These are phyloP conservation scores for Gambelia wislizenii DNA, from an alignment of 2,797 vertebrate species.

Conservation along the genomic window DNA sequence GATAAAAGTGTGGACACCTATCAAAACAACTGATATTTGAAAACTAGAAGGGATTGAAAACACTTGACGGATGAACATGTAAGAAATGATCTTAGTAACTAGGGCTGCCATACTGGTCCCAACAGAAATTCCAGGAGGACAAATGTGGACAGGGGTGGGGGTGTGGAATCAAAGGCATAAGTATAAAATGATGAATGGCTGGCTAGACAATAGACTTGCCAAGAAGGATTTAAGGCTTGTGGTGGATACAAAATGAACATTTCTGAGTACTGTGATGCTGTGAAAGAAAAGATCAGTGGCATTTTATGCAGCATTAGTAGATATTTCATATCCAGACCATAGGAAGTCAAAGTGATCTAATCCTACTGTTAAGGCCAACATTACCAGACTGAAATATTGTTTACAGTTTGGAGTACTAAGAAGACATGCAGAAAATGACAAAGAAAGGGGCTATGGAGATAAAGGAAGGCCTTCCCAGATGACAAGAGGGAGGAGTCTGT, in stretches of 20 bases:
- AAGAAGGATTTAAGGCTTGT: slow-evolving; percentile 1
- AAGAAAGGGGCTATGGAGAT: background rate
- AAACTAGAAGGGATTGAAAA: background rate
- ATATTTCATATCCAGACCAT: background rate
- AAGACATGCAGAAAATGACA: background rate
- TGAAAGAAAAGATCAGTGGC: background rate
- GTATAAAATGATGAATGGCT: slow-evolving; percentile 1
- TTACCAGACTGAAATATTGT: background rate
- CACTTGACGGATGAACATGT: background rate
- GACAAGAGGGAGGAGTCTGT: background rate
- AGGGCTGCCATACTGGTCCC: background rate
- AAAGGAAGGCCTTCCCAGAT: background rate
- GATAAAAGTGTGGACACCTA: background rate
- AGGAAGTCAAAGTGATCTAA: background rate
- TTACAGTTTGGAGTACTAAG: background rate
- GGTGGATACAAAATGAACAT: background rate
- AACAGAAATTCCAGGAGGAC: background rate
- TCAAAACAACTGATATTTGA: background rate
- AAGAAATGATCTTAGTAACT: background rate
- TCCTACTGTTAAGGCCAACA: background rate
- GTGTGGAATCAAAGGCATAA: background rate
- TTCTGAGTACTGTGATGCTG: background rate
- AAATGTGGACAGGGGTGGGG: background rate
- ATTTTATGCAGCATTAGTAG: slow-evolving; percentile 7
- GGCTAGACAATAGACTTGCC: slow-evolving; percentile 20